phyloP scores from a whole-genome alignment of 2,888 invertebrate species.

The Elmis aenea region DNA sequence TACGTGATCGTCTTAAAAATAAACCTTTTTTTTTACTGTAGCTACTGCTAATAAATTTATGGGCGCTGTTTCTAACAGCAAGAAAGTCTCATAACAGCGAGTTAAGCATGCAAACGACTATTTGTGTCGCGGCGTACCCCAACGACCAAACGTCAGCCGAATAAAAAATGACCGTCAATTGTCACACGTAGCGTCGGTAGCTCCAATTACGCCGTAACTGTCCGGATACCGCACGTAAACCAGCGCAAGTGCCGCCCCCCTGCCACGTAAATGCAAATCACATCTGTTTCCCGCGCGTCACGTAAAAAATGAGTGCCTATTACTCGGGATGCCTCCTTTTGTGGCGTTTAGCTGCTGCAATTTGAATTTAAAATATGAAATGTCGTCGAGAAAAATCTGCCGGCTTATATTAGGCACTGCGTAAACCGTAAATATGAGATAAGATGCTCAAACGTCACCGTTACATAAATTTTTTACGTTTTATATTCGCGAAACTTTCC shows the following conservation, averaged over 20 bases:
- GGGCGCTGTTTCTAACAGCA: too few species aligned
- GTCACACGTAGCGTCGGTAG: conserved; percentile 7
- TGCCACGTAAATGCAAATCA: conserved; percentile 9
- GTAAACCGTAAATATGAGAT: conserved; percentile 13
- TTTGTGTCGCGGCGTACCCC: too few species aligned
- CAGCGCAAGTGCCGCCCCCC: conserved; percentile 8
- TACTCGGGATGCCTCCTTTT: conserved; percentile 16
- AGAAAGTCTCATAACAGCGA: too few species aligned
- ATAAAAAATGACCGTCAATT: conserved; percentile 13
- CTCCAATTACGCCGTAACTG: conserved; percentile 13
- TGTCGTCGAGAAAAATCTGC: conserved; percentile 10
- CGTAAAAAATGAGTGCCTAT: conserved; percentile 17
- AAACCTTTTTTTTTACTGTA: too few species aligned
- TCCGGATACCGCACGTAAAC: conserved; percentile 12
- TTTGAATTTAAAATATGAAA: conserved; percentile 18
- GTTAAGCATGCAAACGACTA: too few species aligned
- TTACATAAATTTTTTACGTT: conserved; percentile 10
- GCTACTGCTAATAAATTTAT: too few species aligned
- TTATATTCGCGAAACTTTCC: conserved; percentile 8
- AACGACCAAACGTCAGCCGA: conserved; percentile 8
- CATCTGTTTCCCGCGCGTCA: conserved; percentile 13
- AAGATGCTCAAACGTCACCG: conserved; percentile 5
- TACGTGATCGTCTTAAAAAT: too few species aligned
- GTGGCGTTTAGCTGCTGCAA: conserved; percentile 16
- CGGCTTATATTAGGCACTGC: conserved; percentile 13